These are phyloP conservation scores for Amblyopsis hoosieri DNA, from an alignment of 2,797 vertebrate species.

Conservation along the genomic window DNA sequence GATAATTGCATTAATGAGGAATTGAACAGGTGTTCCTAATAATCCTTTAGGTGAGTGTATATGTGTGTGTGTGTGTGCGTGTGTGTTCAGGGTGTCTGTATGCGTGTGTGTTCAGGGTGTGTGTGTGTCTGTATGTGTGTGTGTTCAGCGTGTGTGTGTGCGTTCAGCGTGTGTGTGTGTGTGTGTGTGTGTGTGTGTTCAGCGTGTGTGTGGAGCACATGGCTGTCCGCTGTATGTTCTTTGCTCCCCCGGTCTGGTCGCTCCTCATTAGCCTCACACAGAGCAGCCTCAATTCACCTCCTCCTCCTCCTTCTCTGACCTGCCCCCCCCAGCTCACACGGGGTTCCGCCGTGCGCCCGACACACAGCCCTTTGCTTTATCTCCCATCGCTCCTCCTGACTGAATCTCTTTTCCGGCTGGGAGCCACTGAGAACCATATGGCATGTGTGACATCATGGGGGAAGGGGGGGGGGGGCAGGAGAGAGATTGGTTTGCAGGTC, in stretches of 20 bases:
- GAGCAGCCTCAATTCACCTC: slow-evolving; percentile 51
- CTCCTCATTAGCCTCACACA: slow-evolving; percentile 78
- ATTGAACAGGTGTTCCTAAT: too few relatives aligned
- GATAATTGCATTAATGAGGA: too few relatives aligned
- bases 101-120: background rate
- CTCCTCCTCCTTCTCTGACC: slow-evolving; percentile 38
- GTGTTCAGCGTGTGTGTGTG: too few relatives aligned
- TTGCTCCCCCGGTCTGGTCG: slow-evolving; percentile 71
- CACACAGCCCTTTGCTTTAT: slow-evolving; percentile 58
- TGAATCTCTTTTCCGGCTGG: slow-evolving; percentile 85
- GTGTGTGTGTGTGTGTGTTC: slow-evolving; percentile 15
- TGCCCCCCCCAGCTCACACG: slow-evolving; percentile 48
- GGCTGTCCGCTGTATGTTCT: slow-evolving; percentile 68
- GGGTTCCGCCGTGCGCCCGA: slow-evolving; percentile 69
- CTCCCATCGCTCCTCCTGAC: slow-evolving; percentile 64
- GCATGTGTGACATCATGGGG: slow-evolving; percentile 82
- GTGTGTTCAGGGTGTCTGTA: background rate
- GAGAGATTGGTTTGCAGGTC: slow-evolving; percentile 79
- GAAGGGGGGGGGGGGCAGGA: slow-evolving; percentile 68
- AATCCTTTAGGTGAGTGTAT: too few relatives aligned
- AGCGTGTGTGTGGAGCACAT: slow-evolving; percentile 73
- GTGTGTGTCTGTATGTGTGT: background rate
- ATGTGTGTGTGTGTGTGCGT: background rate
- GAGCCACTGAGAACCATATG: slow-evolving; percentile 87
- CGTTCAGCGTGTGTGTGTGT: too few relatives aligned